A percentile compares a stretch with the other conserved stretches of the same genome.
These are phyloP conservation scores for Macrocentrus cingulum DNA, from an alignment of 1,140 invertebrate species.

Conservation along the genomic window DNA sequence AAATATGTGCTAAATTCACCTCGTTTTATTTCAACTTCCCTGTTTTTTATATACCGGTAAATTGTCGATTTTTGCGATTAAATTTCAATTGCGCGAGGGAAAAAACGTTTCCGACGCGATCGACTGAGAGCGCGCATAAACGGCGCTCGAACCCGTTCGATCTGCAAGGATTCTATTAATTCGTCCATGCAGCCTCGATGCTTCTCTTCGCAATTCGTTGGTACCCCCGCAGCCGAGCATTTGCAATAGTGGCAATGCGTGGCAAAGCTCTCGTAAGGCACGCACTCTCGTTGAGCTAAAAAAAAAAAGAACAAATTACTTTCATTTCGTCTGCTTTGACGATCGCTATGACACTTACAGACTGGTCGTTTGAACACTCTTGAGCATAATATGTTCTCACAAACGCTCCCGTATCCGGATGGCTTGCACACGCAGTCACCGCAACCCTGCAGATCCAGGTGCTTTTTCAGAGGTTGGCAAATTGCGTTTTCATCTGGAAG, in stretches of 20 bases:
- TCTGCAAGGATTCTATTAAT: constrained; percentile 1
- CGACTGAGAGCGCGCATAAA: neutral
- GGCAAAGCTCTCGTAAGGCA: constrained; percentile 5
- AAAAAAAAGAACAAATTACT: constrained; percentile 5
- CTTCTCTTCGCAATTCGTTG: constrained; percentile 16
- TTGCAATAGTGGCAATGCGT: constrained; percentile 20
- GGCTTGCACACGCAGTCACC: constrained; percentile 14
- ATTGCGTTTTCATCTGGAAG: constrained; percentile 17
- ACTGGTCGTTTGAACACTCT: constrained; percentile 12
- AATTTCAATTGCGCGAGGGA: too few species aligned
- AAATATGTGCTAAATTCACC: too few species aligned
- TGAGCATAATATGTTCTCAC: constrained; percentile 6
- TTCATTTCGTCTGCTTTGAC: neutral
- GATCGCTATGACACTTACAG: constrained; percentile 7
- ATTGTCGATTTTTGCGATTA: too few species aligned
- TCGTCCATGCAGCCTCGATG: constrained; percentile 15
- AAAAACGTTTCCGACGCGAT: too few species aligned
- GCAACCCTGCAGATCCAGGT: constrained; percentile 17
- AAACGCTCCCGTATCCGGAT: constrained; percentile 17
- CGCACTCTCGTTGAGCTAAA: constrained; percentile 17
- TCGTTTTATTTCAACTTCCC: too few species aligned
- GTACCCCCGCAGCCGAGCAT: constrained; percentile 12
- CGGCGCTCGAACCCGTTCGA: neutral
- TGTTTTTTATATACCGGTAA: too few species aligned
- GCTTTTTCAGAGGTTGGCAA: constrained; percentile 18